Conservation (phyloP, 2,113 vertebrate species). For the Cynopterus brachyotis region DNA sequence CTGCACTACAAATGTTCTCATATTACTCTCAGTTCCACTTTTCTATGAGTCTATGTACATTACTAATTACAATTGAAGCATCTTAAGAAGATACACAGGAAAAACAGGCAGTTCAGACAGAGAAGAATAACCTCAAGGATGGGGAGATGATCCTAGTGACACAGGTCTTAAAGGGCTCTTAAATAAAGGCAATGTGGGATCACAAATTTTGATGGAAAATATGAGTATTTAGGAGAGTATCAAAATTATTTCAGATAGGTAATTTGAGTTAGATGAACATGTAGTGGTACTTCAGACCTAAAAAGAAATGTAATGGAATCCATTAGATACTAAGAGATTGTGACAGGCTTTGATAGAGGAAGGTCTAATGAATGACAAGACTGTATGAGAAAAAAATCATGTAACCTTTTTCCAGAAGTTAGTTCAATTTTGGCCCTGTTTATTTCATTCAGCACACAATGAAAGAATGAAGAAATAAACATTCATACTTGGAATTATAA, state of each 20-base stretch:
- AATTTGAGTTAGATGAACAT: not conserved
- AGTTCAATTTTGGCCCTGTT: not conserved
- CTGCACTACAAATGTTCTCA: not conserved
- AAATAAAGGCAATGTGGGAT: not conserved
- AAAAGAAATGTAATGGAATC: not conserved
- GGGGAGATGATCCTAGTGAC: not conserved
- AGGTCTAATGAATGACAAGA: not conserved
- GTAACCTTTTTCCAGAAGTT: not conserved
- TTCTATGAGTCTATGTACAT: not conserved
- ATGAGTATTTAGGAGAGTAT: not conserved
- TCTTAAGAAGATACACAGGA: not conserved
- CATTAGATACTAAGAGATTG: not conserved
- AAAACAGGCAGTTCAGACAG: not conserved
- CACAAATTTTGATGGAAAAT: not conserved
- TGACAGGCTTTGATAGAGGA: not conserved
- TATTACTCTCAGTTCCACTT: not conserved
- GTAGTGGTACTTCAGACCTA: not conserved
- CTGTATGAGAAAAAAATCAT: not conserved
- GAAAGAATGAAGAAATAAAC: not conserved
- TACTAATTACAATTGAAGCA: not conserved
- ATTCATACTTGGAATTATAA: not conserved
- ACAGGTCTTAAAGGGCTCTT: not conserved
- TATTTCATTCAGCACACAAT: not conserved
- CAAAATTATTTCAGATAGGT: not conserved
- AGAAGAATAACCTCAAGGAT: not conserved